phyloP scores from a whole-genome alignment of 2,113 vertebrate genomes.

The Chaetops frenatus region DNA sequence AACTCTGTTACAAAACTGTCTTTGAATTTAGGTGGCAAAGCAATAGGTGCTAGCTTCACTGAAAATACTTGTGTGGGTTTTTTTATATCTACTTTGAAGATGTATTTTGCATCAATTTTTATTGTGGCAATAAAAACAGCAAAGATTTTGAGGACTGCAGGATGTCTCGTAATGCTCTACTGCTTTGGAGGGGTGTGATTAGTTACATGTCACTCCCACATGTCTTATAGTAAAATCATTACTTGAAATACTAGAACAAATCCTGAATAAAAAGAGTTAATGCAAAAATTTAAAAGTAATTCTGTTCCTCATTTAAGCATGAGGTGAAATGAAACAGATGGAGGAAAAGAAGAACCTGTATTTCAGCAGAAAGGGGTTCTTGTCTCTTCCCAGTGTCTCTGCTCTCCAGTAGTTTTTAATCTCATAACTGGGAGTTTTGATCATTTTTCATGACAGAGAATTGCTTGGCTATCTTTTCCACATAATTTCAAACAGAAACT shows the following conservation, averaged over 20 bases:
- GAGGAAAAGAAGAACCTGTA: background rate
- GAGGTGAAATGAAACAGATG: background rate
- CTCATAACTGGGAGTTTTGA: background rate
- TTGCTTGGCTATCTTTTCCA: background rate
- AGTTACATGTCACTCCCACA: background rate
- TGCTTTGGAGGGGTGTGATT: background rate
- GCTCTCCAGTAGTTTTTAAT: background rate
- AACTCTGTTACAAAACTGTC: background rate
- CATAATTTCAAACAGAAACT: background rate
- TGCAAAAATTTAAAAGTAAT: background rate
- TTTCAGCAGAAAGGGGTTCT: background rate
- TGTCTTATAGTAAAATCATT: background rate
- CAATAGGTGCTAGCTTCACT: background rate
- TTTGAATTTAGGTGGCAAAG: background rate
- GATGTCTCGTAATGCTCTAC: rapidly evolving
- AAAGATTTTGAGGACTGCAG: background rate
- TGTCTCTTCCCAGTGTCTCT: background rate
- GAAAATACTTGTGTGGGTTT: rapidly evolving
- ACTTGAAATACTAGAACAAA: background rate
- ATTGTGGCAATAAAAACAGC: background rate
- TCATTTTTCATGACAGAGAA: background rate
- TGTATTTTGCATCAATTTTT: background rate
- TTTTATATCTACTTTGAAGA: background rate
- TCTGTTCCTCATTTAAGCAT: background rate
- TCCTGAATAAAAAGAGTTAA: background rate